These are phyloP conservation scores for Hypomecis atomaria DNA, from an alignment of 2,888 invertebrate species.

Conservation along the genomic window DNA sequence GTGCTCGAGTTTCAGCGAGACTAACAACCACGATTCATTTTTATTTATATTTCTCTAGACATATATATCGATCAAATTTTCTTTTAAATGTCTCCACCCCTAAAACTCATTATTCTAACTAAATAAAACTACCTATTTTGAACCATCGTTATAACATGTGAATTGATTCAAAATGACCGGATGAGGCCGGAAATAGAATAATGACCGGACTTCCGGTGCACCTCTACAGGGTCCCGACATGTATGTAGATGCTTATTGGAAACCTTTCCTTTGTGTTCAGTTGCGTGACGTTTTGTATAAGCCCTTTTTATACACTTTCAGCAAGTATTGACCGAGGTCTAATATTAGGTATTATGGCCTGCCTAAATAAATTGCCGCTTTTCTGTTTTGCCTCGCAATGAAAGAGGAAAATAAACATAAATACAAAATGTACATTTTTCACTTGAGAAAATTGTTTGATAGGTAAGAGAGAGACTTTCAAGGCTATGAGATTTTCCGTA, in stretches of 20 bases:
- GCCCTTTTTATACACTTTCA: constrained; percentile 59
- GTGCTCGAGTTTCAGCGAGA: too few species aligned
- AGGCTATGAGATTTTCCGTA: too few species aligned
- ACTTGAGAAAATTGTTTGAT: too few species aligned
- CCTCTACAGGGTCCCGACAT: constrained; percentile 49
- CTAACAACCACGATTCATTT: too few species aligned
- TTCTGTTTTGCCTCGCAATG: constrained; percentile 42
- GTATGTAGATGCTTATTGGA: constrained; percentile 67
- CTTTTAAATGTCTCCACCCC: too few species aligned
- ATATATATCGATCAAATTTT: too few species aligned
- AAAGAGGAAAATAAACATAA: constrained; percentile 18
- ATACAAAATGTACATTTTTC: too few species aligned
- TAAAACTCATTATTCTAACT: background rate
- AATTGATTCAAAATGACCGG: constrained; percentile 23
- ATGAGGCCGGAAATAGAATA: constrained; percentile 23
- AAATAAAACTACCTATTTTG: constrained; percentile 1
- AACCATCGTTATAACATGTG: constrained; percentile 1
- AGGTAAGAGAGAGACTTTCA: too few species aligned
- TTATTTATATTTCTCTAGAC: too few species aligned
- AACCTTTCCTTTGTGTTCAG: constrained; percentile 65
- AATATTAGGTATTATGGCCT: constrained; percentile 39
- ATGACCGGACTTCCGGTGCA: constrained; percentile 31
- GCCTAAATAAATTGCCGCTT: constrained; percentile 46
- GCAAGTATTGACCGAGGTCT: constrained; percentile 55
- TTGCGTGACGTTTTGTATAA: constrained; percentile 64